These are phyloP conservation scores for Cololabis saira DNA, from an alignment of 2,113 vertebrate species.

Conservation along the genomic window DNA sequence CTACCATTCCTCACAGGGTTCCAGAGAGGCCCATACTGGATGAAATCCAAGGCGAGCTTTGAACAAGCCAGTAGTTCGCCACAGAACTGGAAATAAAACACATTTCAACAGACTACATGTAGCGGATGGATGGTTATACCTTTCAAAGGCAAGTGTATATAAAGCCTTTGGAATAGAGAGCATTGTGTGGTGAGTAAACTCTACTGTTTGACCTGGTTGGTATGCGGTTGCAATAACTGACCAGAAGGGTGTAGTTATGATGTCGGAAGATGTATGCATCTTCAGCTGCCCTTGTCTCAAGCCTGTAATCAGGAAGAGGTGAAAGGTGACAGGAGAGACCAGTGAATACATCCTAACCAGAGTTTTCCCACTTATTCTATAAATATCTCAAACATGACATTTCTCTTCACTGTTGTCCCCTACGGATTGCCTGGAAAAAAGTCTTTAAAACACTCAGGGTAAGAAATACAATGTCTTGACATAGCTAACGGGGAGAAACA, in stretches of 20 bases:
- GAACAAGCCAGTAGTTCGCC: too few species aligned
- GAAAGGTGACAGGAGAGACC: constrained; percentile 47
- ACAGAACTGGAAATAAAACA: not conserved
- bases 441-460: not conserved
- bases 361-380: too few species aligned
- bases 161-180: constrained; percentile 8
- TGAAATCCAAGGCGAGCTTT: too few species aligned
- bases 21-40: too few species aligned
- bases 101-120: not conserved
- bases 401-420: not conserved
- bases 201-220: constrained; percentile 32
- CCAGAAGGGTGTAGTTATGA: constrained; percentile 47
- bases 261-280: constrained; percentile 46
- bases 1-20: too few species aligned
- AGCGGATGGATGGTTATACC: not conserved
- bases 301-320: constrained; percentile 62
- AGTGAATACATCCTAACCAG: constrained; percentile 20
- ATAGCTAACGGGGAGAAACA: not conserved
- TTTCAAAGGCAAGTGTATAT: not conserved
- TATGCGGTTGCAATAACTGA: constrained; percentile 35
- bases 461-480: constrained; percentile 22
- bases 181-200: constrained; percentile 7
- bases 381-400: not conserved
- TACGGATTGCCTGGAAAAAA: not conserved
- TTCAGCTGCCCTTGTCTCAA: constrained; percentile 29